Base-by-base conservation (phyloP, 2,113 vertebrate genomes). In the Zosterops pallidus region DNA sequence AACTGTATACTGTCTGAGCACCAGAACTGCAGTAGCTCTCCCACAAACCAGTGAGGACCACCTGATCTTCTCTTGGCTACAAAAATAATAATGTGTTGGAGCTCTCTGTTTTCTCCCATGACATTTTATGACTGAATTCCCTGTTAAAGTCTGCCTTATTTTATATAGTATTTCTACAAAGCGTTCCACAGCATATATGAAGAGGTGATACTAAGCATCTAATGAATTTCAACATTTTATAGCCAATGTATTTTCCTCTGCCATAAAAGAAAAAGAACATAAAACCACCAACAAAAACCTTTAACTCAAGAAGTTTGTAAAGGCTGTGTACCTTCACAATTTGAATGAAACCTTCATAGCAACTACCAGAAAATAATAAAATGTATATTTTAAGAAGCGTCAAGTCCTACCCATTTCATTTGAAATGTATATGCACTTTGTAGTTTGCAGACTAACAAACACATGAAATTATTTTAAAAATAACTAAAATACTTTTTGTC, bases 141-240 rank as follows among this genome's bases (percentile, higher is more conserved):
- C 98, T 98, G 98, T 98, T 98, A 98, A 98, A 98, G 95, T 98
- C 98, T 98, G 98, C 98, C 98, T 99, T 99, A 99, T 99, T 99
- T 99, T 99, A 97, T 99, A 99, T 97, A 98, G 97, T 98, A 98
- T 99, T 99, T 99, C 98, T 99, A 99, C 97, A 98, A 97, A 98
- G 98, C 98, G 98, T 98, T 98, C 98, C 98, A 97, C 97, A 97
- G 97, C 98, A 95, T 98, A 98, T 96, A 97, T 94, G 95, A 97
- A 97, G 97, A 95, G 93, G 96, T 98, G 96, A 97, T 94, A 97
- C 94, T 96, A 87, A 98, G 96, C 98, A 98, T 98, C 98, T 98
- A 97, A 97, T 95, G 97, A 98, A 98, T 98, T 98, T 98, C 98
- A 98, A 95, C 98, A 98, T 97, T 99, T 99, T 99, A 97, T 98